These are phyloP conservation scores for Polyploca ridens DNA, from an alignment of 2,888 invertebrate species.

Conservation along the genomic window DNA sequence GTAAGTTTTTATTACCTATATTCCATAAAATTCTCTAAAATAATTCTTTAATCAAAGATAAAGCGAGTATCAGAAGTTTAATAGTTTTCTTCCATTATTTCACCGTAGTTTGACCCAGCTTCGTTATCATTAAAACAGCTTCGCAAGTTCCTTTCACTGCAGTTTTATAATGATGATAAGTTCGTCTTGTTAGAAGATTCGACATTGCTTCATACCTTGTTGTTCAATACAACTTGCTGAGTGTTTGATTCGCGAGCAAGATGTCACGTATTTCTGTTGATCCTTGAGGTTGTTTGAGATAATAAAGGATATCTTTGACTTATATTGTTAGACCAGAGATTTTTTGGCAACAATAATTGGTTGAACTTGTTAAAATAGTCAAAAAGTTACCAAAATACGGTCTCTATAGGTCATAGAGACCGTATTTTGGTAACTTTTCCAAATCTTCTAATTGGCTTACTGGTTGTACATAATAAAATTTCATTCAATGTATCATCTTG, in stretches of 20 bases:
- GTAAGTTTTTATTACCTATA: no score
- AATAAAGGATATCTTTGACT: not conserved
- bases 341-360: not conserved
- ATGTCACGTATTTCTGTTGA: not conserved
- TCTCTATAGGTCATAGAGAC: no score
- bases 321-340: not conserved
- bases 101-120: constrained; percentile 30
- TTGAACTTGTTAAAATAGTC: not conserved
- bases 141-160: constrained; percentile 32
- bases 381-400: no score
- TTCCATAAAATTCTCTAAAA: no score
- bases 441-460: no score
- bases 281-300: not conserved
- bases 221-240: constrained; percentile 4
- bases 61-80: constrained; percentile 40
- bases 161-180: constrained; percentile 46
- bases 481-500: no score
- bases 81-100: constrained; percentile 39
- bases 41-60: constrained; percentile 25
- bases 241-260: not conserved
- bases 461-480: no score
- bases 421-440: no score
- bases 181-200: constrained; percentile 21
- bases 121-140: constrained; percentile 44
- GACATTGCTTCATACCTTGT: constrained; percentile 1